A percentile compares a stretch with the other conserved stretches of the same genome.
Conservation (phyloP, 2,888 invertebrate genomes). For the Lasioglossum zephyrum region DNA sequence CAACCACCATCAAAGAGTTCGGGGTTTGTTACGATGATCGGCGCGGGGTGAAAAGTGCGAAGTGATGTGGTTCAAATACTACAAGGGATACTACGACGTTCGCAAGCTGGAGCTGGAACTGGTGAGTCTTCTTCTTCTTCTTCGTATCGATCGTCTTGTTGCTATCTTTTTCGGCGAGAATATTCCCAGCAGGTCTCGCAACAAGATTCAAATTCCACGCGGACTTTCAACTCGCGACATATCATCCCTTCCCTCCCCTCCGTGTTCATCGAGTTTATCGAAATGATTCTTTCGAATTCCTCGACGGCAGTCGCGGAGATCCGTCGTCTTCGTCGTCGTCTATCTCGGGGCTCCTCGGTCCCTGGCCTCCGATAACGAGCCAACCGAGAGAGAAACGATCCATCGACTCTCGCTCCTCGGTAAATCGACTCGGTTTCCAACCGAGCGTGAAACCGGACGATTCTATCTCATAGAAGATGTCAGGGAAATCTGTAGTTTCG, state of each 20-base stretch:
- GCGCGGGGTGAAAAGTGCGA: constrained; percentile 32
- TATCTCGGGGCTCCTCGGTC: constrained; percentile 27
- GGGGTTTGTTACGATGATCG: constrained; percentile 39
- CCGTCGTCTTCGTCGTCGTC: neutral
- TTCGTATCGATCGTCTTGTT: neutral
- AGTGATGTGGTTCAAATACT: constrained; percentile 82
- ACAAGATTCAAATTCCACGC: constrained; percentile 46
- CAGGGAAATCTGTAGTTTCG: neutral
- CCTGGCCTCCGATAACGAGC: constrained; percentile 48
- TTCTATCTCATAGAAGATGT: neutral
- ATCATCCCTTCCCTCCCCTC: neutral
- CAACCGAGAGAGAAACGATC: constrained; percentile 14
- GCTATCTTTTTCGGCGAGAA: neutral
- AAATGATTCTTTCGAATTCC: constrained; percentile 50
- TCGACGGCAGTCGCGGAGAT: constrained; percentile 15
- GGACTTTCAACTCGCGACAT: constrained; percentile 19
- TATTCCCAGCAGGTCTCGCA: constrained; percentile 3
- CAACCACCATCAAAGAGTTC: neutral
- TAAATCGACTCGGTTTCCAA: constrained; percentile 10
- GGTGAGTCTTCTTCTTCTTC: constrained; percentile 71
- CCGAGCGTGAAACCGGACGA: constrained; percentile 36
- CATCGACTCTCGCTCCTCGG: constrained; percentile 10
- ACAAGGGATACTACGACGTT: constrained; percentile 82
- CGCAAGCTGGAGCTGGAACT: constrained; percentile 77
- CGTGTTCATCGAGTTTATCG: constrained; percentile 46